Evolutionary conservation across 2,113 vertebrate genomes (phyloP).

Genomic region (Diphyllodes magnificus): DNA sequence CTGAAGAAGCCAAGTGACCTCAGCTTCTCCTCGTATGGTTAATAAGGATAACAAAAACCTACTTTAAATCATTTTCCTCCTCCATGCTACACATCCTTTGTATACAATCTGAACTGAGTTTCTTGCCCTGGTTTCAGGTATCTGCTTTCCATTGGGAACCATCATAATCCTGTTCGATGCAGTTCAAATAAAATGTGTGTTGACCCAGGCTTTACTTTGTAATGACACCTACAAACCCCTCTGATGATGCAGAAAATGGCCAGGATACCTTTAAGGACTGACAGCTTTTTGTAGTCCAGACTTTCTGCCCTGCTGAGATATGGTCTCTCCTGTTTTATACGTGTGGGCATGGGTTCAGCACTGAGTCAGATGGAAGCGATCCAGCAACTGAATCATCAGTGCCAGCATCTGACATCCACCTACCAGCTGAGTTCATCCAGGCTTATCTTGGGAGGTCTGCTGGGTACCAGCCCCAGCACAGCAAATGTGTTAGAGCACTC

Average conservation of each 20-base stretch:
- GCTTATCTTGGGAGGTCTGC: neutral
- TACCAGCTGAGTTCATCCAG: neutral
- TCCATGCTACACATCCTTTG: accelerated
- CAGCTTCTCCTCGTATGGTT: neutral
- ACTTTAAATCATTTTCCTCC: neutral
- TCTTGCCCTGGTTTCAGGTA: neutral
- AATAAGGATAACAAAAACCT: neutral
- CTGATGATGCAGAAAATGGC: neutral
- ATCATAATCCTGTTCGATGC: accelerated
- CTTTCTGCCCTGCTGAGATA: neutral
- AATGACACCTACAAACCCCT: neutral
- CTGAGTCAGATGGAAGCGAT: neutral
- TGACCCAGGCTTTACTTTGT: neutral
- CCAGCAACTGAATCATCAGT: neutral
- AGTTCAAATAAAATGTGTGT: accelerated
- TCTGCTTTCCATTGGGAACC: neutral
- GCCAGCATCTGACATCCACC: neutral
- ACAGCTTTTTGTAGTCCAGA: neutral
- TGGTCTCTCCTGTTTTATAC: neutral
- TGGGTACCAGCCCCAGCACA: neutral
- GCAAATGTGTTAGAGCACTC: neutral
- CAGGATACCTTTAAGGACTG: neutral
- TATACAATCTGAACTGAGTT: neutral
- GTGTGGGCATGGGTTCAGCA: neutral
- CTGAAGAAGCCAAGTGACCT: neutral